phyloP scores from a whole-genome alignment of 2,113 vertebrate genomes.

The Eleginops maclovinus region DNA sequence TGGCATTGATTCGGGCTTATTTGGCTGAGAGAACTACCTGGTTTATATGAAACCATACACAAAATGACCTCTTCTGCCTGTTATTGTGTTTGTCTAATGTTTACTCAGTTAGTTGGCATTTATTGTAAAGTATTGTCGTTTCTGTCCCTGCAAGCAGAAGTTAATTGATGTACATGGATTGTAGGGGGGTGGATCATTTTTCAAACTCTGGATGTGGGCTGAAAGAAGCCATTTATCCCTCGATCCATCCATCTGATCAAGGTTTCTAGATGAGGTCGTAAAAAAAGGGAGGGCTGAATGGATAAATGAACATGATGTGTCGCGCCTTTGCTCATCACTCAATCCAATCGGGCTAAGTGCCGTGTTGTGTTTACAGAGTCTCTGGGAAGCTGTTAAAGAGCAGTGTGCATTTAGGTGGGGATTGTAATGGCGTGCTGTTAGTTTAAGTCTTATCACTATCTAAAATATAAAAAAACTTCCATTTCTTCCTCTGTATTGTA shows the following conservation, averaged over 20 bases:
- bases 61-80: background rate
- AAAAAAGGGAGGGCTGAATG: conserved; percentile 38
- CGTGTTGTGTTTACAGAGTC: conserved; percentile 22
- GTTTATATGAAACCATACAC: background rate
- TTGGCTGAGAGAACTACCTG: too few species aligned
- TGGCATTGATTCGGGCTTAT: too few species aligned
- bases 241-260: conserved; percentile 21
- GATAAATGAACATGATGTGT: conserved; percentile 64
- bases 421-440: background rate
- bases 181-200: conserved; percentile 36
- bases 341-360: conserved; percentile 63
- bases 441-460: background rate
- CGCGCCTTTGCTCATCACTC: conserved; percentile 51
- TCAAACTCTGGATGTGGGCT: conserved; percentile 37
- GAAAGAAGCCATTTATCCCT: conserved; percentile 31
- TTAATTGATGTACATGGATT: conserved; percentile 47
- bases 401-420: background rate
- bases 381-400: conserved; percentile 24
- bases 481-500: background rate
- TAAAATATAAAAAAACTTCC: background rate
- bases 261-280: conserved; percentile 46
- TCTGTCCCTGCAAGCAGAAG: conserved; percentile 15
- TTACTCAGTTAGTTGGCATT: conserved; percentile 9
- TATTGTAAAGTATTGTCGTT: conserved; percentile 16
- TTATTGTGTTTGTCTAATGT: background rate